phyloP scores from a whole-genome alignment of 2,888 invertebrate species.

The Troglohyphantes excavatus region DNA sequence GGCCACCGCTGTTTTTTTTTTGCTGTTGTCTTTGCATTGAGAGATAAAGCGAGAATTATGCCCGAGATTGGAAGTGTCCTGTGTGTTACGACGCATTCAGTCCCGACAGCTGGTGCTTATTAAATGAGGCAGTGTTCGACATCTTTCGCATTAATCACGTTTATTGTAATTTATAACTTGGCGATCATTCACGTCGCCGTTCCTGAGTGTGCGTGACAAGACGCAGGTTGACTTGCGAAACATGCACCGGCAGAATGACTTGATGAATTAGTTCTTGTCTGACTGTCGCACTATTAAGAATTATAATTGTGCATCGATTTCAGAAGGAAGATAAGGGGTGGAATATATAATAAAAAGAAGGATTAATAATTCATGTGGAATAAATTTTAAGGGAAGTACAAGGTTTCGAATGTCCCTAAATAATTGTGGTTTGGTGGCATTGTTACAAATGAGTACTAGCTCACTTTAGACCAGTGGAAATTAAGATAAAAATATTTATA shows the following conservation, averaged over 20 bases:
- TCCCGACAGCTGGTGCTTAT: constrained; percentile 60
- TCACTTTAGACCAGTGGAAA: too few relatives aligned
- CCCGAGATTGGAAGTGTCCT: constrained; percentile 52
- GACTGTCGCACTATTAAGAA: neutral
- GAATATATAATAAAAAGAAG: neutral
- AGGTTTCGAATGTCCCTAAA: too few relatives aligned
- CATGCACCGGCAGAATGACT: neutral
- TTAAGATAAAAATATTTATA: too few relatives aligned
- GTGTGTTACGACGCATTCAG: constrained; percentile 16
- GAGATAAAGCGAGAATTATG: constrained; percentile 46
- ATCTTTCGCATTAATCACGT: constrained; percentile 55
- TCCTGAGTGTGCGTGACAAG: constrained; percentile 39
- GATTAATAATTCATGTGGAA: neutral
- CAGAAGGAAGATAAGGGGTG: neutral
- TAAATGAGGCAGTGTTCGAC: constrained; percentile 45
- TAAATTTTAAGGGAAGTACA: neutral
- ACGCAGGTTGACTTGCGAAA: constrained; percentile 4
- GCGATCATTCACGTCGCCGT: constrained; percentile 20
- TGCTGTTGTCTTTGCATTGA: constrained; percentile 2
- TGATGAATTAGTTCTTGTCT: neutral
- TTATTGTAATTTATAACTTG: constrained; percentile 38
- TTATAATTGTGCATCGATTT: neutral
- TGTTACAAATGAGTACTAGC: too few relatives aligned
- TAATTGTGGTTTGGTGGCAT: too few relatives aligned
- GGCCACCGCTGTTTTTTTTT: neutral